Evolutionary conservation across 2,888 invertebrate species (phyloP), one percentile per base, ranked within the genome.

Genomic region (Plagiodera versicolora): DNA sequence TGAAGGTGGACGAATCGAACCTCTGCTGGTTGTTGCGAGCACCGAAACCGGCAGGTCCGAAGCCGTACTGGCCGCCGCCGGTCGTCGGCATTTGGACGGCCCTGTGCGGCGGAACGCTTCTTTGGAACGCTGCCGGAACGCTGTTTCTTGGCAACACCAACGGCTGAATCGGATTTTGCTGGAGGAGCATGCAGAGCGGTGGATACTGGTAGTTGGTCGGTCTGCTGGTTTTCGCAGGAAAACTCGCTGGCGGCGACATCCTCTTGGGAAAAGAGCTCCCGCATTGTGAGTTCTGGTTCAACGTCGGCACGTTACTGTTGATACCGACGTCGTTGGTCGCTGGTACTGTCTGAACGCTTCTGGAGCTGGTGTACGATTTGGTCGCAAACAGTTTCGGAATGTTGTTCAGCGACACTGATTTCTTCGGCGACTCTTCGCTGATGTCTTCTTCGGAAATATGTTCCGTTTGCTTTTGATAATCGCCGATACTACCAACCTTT

Each of bases 171-270:
- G 60, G 61, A 48, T 67, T 66, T 50, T 66, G 67, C 49, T 64
- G 64, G 19, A 63, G 58, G 24, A 67, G 60, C 67, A 65, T 65
- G 39, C 63, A 63, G 52, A 66, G 61, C 6, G 67, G 58, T 11
- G 65, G 65, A 39, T 60, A 64, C 20, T 65, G 63, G 46, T 65
- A 65, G 51, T 60, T 61, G 47, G 49, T 67, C 32, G 67, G n/a
- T n/a, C 64, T 52, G 48, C 63, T 60, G 39, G 11, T 39, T 47
- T 65, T 51, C n/a, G 61, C 30, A 20, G 61, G 30, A 30, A 32
- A 45, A 9, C 32, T 19, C 14, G 51, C 32, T 20, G 50, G 44
- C 4, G 61, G 55, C 17, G 58, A 50, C 35, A 63, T 61, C n/a
- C 59, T 55, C 14, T 50, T 48, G 35, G 55, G 58, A 19, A 18